Conservation (phyloP, 2,797 vertebrate species). For the Peromyscus eremicus region DNA sequence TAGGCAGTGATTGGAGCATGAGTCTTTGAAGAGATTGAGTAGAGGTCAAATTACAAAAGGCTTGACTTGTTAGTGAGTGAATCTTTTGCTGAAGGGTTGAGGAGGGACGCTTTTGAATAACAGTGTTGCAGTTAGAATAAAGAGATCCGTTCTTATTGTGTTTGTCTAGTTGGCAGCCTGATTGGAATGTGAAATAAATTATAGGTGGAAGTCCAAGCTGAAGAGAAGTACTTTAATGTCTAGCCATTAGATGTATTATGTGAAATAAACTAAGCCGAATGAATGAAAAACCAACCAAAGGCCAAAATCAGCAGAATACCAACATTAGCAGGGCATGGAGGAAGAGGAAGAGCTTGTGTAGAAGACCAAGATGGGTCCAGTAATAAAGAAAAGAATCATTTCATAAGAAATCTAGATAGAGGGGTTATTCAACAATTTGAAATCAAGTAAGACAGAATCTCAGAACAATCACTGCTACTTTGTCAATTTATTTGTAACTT, state of each 20-base stretch:
- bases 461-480: constrained; percentile 9
- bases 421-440: not conserved
- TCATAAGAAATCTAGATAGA: constrained; percentile 24
- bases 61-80: constrained; percentile 41
- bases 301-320: not conserved
- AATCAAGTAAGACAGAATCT: constrained; percentile 10
- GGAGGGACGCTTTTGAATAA: constrained; percentile 19
- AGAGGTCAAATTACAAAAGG: not conserved
- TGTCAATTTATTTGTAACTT: constrained; percentile 50
- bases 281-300: constrained; percentile 29
- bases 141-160: constrained; percentile 6
- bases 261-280: not conserved
- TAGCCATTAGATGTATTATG: not conserved
- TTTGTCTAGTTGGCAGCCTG: constrained; percentile 41
- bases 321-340: not conserved
- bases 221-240: constrained; percentile 36
- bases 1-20: not conserved
- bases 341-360: not conserved
- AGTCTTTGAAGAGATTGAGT: not conserved
- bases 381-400: constrained; percentile 14
- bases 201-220: constrained; percentile 22
- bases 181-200: not conserved
- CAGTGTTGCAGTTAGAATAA: constrained; percentile 19
- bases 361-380: not conserved
- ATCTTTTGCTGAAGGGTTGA: not conserved